Percentiles rank a stretch among this genome's conserved stretches.
These are phyloP conservation scores for Drosophila pseudoobscura DNA, from an alignment of 1,140 invertebrate genomes.

Conservation along the genomic window DNA sequence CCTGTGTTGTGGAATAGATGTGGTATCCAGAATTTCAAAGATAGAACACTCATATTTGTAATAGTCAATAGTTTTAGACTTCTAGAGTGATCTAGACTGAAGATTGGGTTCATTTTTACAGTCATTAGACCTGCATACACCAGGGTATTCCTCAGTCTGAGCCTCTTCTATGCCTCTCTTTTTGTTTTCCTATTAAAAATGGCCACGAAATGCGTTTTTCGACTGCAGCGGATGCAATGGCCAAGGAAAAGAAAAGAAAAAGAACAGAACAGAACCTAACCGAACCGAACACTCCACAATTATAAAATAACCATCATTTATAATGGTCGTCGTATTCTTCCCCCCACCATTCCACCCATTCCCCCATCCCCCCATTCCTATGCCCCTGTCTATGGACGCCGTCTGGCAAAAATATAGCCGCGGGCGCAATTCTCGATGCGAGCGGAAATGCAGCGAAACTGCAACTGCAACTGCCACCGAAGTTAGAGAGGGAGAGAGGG, in stretches of 20 bases:
- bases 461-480: constrained; percentile 30
- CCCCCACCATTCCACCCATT: no score
- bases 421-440: constrained; percentile 55
- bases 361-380: background rate
- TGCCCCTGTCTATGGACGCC: background rate
- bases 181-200: constrained; percentile 57
- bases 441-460: constrained; percentile 70
- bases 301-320: constrained; percentile 82
- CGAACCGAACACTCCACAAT: constrained; percentile 61
- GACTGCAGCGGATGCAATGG: constrained; percentile 67
- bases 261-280: constrained; percentile 9
- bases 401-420: constrained; percentile 32
- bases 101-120: no score
- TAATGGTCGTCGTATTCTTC: constrained; percentile 52
- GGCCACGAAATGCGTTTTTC: constrained; percentile 77
- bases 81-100: no score
- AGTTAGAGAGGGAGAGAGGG: background rate
- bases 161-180: background rate
- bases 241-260: constrained; percentile 30
- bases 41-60: no score
- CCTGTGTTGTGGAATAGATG: no score
- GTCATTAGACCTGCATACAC: no score
- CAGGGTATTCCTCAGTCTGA: no score
- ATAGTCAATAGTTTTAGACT: no score
- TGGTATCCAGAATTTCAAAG: no score